These are phyloP conservation scores for Artibeus lituratus DNA, from an alignment of 2,797 vertebrate genomes.

Conservation along the genomic window DNA sequence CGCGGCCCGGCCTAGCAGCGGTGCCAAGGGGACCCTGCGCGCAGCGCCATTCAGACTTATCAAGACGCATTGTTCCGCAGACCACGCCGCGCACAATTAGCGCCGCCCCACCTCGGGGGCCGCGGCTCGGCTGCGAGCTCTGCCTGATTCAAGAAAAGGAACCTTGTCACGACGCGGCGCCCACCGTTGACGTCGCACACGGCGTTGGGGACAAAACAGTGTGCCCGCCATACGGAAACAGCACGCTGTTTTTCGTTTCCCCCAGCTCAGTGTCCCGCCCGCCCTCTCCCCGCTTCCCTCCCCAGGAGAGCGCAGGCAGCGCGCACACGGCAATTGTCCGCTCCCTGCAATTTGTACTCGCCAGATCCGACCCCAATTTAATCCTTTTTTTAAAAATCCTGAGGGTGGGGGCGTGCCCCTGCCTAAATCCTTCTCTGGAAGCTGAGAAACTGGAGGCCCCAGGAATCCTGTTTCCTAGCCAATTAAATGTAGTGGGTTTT, in stretches of 20 bases:
- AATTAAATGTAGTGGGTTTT: conserved; percentile 51
- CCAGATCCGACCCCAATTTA: conserved; percentile 53
- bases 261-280: neutral
- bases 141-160: neutral
- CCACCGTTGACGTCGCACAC: neutral
- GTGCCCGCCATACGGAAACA: conserved; percentile 51
- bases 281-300: neutral
- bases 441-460: conserved; percentile 49
- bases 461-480: conserved; percentile 52
- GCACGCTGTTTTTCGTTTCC: conserved; percentile 38
- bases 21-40: conserved; percentile 69
- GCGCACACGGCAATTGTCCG: conserved; percentile 58
- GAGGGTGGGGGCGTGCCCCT: neutral
- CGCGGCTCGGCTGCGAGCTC: neutral
- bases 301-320: neutral
- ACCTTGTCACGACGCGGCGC: neutral
- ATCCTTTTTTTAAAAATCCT: conserved; percentile 37
- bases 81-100: conserved; percentile 69
- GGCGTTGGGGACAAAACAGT: neutral
- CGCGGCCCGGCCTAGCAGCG: conserved; percentile 70
- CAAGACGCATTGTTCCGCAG: conserved; percentile 69
- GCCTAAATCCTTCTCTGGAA: conserved; percentile 59
- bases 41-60: conserved; percentile 69
- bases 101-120: conserved; percentile 41
- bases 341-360: conserved; percentile 41